A percentile compares a stretch with the other conserved stretches of the same genome.
Conservation (phyloP, 2,888 invertebrate species). For the Tipula unca region DNA sequence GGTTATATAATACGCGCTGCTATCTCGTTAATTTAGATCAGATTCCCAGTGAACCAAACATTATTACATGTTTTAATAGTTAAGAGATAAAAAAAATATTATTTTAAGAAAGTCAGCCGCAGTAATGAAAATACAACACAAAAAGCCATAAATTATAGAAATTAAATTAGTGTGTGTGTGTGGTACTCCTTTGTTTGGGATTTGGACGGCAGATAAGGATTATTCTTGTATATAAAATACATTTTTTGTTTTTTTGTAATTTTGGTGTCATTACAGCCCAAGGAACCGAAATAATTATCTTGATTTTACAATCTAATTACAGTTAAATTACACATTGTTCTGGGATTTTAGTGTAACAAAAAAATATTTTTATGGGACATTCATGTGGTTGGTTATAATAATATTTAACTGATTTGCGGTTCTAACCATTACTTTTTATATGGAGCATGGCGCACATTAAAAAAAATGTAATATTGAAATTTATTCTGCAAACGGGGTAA, state of each 20-base stretch:
- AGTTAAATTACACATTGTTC: neutral
- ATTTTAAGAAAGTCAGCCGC: neutral
- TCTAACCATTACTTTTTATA: no score
- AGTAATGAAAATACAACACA: neutral
- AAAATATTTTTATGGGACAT: neutral
- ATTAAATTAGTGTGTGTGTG: neutral
- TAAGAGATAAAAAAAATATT: neutral
- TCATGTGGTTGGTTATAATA: no score
- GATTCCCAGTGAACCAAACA: neutral
- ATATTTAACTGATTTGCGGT: no score
- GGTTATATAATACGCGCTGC: neutral
- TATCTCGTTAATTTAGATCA: neutral
- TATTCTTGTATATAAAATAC: neutral
- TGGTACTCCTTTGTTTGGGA: neutral
- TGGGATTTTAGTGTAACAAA: neutral
- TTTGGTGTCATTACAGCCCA: slow-evolving; percentile 8
- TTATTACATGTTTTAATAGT: neutral
- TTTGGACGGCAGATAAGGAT: neutral
- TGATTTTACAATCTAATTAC: neutral
- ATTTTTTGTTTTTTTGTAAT: neutral
- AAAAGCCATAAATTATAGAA: neutral
- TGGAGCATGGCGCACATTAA: no score
- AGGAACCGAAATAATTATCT: neutral
- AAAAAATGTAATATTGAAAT: no score
- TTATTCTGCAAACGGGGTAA: no score